These are phyloP conservation scores for Capreolus pygargus DNA, from an alignment of 2,113 vertebrate species.

Conservation along the genomic window DNA sequence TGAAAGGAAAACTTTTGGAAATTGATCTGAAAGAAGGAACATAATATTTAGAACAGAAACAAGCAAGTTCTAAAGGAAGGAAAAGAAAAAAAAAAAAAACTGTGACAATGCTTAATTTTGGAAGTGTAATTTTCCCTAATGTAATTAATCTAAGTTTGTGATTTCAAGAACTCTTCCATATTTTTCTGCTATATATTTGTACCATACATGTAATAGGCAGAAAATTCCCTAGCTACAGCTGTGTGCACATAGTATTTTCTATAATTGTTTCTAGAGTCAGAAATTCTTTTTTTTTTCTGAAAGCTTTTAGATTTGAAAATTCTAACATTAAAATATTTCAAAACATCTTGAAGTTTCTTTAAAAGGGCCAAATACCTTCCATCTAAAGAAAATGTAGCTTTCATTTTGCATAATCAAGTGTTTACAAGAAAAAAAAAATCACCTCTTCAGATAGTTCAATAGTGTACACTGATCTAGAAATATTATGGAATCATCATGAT, in stretches of 20 bases:
- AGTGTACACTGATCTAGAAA: not conserved
- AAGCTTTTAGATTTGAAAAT: not conserved
- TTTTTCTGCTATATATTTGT: not conserved
- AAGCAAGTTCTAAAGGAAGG: not conserved
- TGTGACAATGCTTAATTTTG: not conserved
- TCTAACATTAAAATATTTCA: not conserved
- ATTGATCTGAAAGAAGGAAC: not conserved
- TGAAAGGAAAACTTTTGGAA: not conserved
- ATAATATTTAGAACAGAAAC: not conserved
- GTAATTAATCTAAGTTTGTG: not conserved
- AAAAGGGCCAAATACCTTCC: not conserved
- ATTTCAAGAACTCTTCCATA: not conserved
- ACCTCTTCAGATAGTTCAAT: not conserved
- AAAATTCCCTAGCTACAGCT: not conserved
- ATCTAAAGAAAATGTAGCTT: not conserved
- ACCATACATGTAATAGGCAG: not conserved
- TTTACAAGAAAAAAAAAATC: not conserved
- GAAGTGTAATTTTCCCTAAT: not conserved
- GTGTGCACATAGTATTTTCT: not conserved
- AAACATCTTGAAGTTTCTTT: not conserved
- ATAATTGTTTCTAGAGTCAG: not conserved
- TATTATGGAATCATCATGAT: not conserved
- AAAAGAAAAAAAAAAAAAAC: not conserved
- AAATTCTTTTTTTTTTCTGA: not conserved
- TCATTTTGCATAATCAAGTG: not conserved